Evolutionary conservation across 2,888 invertebrate species (phyloP).

Genomic region (Drosophila multiciliata): DNA sequence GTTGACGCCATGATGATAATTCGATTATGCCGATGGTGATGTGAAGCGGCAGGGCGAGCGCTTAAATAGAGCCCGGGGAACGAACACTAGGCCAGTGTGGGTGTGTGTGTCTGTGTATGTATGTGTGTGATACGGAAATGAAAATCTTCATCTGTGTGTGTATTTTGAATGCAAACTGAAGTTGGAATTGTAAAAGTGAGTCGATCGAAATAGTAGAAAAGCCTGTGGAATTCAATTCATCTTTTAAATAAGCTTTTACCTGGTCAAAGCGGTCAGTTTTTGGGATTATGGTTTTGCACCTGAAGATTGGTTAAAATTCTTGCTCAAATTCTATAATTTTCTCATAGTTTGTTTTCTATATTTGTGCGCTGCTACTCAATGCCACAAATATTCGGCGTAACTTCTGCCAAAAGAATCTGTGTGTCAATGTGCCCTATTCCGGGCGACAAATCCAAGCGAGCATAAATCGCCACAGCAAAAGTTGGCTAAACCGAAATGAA

Average conservation of each 20-base stretch:
- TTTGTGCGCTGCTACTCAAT: constrained; percentile 26
- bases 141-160: constrained; percentile 11
- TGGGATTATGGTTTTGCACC: background rate
- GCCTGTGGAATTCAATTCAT: constrained; percentile 22
- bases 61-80: constrained; percentile 47
- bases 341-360: constrained; percentile 4
- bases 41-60: constrained; percentile 39
- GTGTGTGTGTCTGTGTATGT: constrained; percentile 7
- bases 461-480: constrained; percentile 43
- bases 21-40: constrained; percentile 80
- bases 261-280: constrained; percentile 20
- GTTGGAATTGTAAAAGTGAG: constrained; percentile 18
- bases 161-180: constrained; percentile 14
- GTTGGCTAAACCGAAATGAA: constrained; percentile 50
- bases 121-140: constrained; percentile 29
- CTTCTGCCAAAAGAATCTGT: constrained; percentile 48
- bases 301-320: background rate
- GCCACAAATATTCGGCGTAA: constrained; percentile 49
- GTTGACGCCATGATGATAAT: constrained; percentile 84
- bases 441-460: constrained; percentile 37
- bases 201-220: constrained; percentile 5
- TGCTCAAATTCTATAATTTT: background rate
- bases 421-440: constrained; percentile 30
- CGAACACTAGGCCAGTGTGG: constrained; percentile 6
- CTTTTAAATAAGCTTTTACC: background rate